Base-by-base conservation (phyloP, 2,888 invertebrate genomes). In the Hemistola chrysoprasaria region DNA sequence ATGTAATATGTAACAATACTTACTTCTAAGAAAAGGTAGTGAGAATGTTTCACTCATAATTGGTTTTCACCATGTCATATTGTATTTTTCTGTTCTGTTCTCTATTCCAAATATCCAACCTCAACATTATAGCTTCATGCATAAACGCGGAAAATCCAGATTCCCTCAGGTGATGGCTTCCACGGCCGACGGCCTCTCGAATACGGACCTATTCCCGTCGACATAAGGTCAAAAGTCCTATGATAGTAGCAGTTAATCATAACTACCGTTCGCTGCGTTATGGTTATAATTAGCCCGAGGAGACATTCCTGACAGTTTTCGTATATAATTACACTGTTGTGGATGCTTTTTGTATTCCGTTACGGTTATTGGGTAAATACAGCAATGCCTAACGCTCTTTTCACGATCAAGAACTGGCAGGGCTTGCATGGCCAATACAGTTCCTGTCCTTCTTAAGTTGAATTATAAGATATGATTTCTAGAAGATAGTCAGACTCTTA, bases 281-380 rank as follows among this genome's bases (percentile, higher is more conserved):
- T 54, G 38, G 21, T 16, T 54, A 47, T 54, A 40, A 43, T 51
- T 51, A 54, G 47, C 29, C 23, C 34, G 40, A 22, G 35, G 49
- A 44, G 47, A 54, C 52, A 55, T 55, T 52, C 52, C 52, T 29
- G 41, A 38, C 43, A 50, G 39, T 52, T 44, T 44, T 52, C 54
- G 41, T 50, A 41, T 52, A 47, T 48, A 50, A 52, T 52, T 48
- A 52, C 52, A 46, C 44, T 40, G 42, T 31, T 28, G 34, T 25
- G 39, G 33, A 16, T 31, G 41, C 47, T 40, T 47, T 40, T 44
- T 47, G 40, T 43, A 35, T 28, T 40, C 35, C 41, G 34, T 16
- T 29, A 33, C 26, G 23, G 37, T 28, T 38, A 47, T 32, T 42
- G 32, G 4, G 4, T 16, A 16, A 16, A 3, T 3, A 16, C 3